Evolutionary conservation across 2,797 vertebrate species (phyloP), one percentile per base, ranked within the genome.

Genomic region (Ciconia nigra): DNA sequence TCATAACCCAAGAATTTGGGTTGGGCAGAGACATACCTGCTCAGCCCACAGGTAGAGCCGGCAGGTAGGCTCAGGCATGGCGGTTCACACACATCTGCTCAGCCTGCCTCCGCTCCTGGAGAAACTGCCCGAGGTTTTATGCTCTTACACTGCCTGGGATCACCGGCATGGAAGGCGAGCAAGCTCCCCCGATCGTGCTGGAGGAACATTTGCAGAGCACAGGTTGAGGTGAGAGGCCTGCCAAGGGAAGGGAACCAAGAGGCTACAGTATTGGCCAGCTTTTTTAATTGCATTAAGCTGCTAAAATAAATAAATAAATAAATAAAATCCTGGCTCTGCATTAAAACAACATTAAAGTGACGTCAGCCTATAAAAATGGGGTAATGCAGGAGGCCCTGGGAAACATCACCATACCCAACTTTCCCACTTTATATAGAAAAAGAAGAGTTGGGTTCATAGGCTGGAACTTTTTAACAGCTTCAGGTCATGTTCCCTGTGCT

Each of bases 331-430:
- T 55, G 13, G 37, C 78, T 55, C 61, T 74, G 55, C 44, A 52
- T 52, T 95, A 70, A 73, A 92, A 87, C 44, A 81, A 81, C 26
- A 73, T 80, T 83, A 42, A 91, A 80, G 55, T 69, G 33, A 92
- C 37, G 73, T 65, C 70, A 85, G 71, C 37, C 59, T 67, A 29
- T 61, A 80, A 97, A 92, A 91, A 31, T 0, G 6, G 71, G 11
- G 57, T 67, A 89, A 80, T 42, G 84, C 67, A 63, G 55, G 81
- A 87, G 29, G 37, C 47, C 37, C 67, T 83, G 57, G 33, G 67
- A 94, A 96, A 89, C n/a, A 82, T 37, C 59, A 55, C 41, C 3
- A 1, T 57, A 77, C 35, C 13, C 1, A 8, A 52, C 33, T 69
- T 85, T 77, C 73, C 79, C 13, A 11, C 26, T 83, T 93, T 31